phyloP scores from a whole-genome alignment of 1,140 invertebrate species.

The Leptinotarsa defecta region DNA sequence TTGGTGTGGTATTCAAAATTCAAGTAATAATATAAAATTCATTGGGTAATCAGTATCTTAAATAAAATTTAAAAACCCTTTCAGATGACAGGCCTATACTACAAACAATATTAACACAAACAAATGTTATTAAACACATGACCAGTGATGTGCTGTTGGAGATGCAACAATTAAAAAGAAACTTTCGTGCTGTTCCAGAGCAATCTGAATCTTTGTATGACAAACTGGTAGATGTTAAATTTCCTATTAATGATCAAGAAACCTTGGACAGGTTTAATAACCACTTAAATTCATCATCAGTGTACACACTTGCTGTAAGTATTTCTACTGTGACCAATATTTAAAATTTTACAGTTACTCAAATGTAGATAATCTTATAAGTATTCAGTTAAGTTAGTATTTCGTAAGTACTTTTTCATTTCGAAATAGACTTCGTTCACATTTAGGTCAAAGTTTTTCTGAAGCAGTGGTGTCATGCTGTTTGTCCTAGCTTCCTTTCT shows the following conservation, averaged over 20 bases:
- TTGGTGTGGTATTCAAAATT: too few relatives aligned
- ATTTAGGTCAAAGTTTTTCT: too few relatives aligned
- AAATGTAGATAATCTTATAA: too few relatives aligned
- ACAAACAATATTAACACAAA: not conserved
- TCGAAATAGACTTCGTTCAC: too few relatives aligned
- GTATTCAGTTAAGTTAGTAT: too few relatives aligned
- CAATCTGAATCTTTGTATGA: not conserved
- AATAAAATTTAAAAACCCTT: not conserved
- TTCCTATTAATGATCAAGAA: not conserved
- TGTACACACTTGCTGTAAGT: slow-evolving; percentile 3
- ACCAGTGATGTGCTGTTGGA: not conserved
- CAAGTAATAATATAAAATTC: too few relatives aligned
- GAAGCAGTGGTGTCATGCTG: too few relatives aligned
- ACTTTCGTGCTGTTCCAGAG: not conserved
- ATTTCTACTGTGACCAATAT: not conserved
- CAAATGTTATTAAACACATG: not conserved
- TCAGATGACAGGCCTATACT: not conserved
- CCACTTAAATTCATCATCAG: not conserved
- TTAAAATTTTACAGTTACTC: too few relatives aligned
- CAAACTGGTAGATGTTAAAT: not conserved
- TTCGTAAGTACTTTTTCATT: too few relatives aligned
- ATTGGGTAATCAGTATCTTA: too few relatives aligned
- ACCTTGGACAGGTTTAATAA: not conserved
- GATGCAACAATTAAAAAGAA: not conserved
- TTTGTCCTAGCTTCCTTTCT: too few relatives aligned